phyloP scores from a whole-genome alignment of 1,140 invertebrate species.

The honey bee (Apis mellifera) region DNA sequence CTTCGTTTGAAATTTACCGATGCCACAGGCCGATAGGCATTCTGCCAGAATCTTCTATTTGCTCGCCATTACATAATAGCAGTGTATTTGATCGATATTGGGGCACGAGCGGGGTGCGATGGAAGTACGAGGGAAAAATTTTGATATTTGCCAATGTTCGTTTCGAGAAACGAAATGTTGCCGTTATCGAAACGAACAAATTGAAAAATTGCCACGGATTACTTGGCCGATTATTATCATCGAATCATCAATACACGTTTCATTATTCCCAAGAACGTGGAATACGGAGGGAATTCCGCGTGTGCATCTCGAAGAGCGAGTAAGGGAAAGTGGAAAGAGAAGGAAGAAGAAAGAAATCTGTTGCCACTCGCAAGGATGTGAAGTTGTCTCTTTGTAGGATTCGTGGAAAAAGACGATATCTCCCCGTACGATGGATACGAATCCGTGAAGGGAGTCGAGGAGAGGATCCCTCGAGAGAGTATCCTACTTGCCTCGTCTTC shows the following conservation, averaged over 20 bases:
- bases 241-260: constrained; percentile 1
- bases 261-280: neutral
- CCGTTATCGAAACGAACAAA: neutral
- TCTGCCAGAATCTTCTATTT: no score
- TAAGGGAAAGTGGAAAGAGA: no score
- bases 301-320: neutral
- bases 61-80: neutral
- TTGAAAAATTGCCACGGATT: constrained; percentile 5
- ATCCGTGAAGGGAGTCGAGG: constrained; percentile 35
- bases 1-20: neutral
- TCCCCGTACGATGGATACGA: neutral
- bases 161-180: neutral
- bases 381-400: neutral
- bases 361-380: neutral
- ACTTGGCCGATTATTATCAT: constrained; percentile 7
- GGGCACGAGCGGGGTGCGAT: neutral
- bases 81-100: neutral
- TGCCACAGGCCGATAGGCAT: neutral
- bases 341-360: neutral
- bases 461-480: constrained; percentile 16
- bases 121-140: neutral
- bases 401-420: neutral
- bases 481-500: constrained; percentile 42
- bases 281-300: neutral
- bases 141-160: neutral